Conservation (phyloP, 2,888 invertebrate genomes). For the Macrophya annulata region DNA sequence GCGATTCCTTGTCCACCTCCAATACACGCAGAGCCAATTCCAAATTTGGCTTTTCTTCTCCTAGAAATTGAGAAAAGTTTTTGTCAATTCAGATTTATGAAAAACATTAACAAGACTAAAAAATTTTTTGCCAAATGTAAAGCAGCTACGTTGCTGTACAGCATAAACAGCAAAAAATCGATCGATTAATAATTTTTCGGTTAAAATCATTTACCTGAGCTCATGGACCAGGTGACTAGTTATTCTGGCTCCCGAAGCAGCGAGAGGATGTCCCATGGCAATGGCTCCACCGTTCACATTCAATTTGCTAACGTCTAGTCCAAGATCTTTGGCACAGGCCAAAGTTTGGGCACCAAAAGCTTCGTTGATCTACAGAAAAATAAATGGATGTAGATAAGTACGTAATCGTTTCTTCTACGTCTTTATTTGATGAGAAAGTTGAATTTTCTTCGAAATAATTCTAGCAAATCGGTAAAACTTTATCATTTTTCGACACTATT, state of each 20-base stretch:
- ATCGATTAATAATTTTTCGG: background rate
- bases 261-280: slow-evolving; percentile 98
- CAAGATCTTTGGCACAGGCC: slow-evolving; percentile 94
- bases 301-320: slow-evolving; percentile 91
- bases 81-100: background rate
- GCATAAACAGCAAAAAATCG: background rate
- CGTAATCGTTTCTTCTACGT: background rate
- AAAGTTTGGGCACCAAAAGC: slow-evolving; percentile 98
- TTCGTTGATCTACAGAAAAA: slow-evolving; percentile 92
- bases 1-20: slow-evolving; percentile 99
- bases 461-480: background rate
- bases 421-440: slow-evolving; percentile 22
- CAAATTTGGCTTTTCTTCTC: slow-evolving; percentile 91
- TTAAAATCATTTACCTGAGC: slow-evolving; percentile 84
- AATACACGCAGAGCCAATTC: slow-evolving; percentile 98
- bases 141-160: background rate
- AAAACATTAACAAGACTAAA: slow-evolving; percentile 55
- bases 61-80: slow-evolving; percentile 80
- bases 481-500: background rate
- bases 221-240: slow-evolving; percentile 95
- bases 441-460: slow-evolving; percentile 16
- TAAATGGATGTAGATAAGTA: background rate
- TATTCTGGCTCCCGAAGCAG: slow-evolving; percentile 96
- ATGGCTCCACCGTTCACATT: slow-evolving; percentile 99
- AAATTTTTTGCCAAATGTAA: background rate